Conservation (phyloP, 2,797 vertebrate genomes). For the Anguilla pacifica region DNA sequence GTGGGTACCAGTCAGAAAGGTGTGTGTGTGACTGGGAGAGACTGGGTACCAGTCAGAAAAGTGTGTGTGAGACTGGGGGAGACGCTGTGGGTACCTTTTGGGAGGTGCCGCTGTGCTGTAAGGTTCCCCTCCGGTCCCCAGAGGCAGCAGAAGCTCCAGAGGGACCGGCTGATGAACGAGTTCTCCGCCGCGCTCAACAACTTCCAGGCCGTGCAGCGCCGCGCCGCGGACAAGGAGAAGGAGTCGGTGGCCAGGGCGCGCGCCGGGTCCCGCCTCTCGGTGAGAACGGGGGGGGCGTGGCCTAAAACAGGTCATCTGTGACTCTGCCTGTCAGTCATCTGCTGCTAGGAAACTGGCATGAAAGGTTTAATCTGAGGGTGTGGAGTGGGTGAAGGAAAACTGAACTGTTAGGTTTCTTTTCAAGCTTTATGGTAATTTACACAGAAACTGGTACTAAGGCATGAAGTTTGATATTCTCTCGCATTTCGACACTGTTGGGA, state of each 20-base stretch:
- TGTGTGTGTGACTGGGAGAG: not conserved
- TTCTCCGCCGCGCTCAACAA: conserved; percentile 94
- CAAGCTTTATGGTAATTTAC: not conserved
- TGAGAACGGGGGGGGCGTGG: conserved; percentile 43
- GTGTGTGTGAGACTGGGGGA: not conserved
- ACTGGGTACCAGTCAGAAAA: not conserved
- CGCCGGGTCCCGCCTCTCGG: conserved; percentile 82
- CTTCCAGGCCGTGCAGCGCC: conserved; percentile 90
- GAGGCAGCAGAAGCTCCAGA: conserved; percentile 95
- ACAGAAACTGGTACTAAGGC: not conserved
- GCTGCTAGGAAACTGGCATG: not conserved
- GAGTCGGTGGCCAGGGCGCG: conserved; percentile 87
- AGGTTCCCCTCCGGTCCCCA: conserved; percentile 50
- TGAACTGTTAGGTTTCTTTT: not conserved
- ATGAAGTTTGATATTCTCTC: not conserved
- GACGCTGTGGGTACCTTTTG: not conserved
- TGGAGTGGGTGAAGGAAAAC: not conserved
- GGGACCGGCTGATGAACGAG: conserved; percentile 95
- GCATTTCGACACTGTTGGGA: not conserved
- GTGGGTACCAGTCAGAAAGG: not conserved
- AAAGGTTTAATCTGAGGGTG: not conserved
- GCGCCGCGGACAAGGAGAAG: conserved; percentile 89
- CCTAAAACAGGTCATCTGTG: not conserved
- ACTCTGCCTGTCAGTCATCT: not conserved
- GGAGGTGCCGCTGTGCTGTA: not conserved